Base-by-base conservation (phyloP, 1,140 invertebrate species). In the Maniola jurtina region DNA sequence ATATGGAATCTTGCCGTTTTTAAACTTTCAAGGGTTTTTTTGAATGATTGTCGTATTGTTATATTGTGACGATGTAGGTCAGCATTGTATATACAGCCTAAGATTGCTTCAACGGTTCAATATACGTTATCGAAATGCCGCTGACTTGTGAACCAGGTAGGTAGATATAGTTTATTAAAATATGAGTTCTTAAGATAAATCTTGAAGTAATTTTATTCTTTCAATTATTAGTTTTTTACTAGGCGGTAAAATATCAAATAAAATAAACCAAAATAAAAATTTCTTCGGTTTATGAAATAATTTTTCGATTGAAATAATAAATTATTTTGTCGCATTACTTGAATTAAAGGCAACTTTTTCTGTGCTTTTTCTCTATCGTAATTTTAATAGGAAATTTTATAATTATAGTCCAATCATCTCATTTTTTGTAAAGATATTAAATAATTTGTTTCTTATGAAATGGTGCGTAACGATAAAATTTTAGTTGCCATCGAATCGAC, bases 401-500 rank as follows among this genome's bases (percentile, higher is more conserved):
- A 65, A 65, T 59, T 58, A 48, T 65, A 65, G 63, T 65, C 56
- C 45, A 64, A 47, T 65, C 45, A 45, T 45, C 42, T 65, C 61
- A 54, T 40, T 54, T 42, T 63, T 52, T 45, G 45, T 60, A 54
- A 52, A 34, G 47, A 54, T 54, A 42, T 54, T 54, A 35, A 50
- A 56, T 25, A 60, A n/a, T 52, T 50, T 58, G 16, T 45, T 60
- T 57, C 54, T 67, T 67, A 77, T 79, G 70, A 76, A 75, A 79
- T 63, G 74, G 72, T 80, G 76, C 71, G 66, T 73, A 73, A 61
- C 14, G 14, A 68, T 57, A 61, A 63, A 34, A 66, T 66, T 68
- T 71, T 67, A 64, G 69, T 76, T 66, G 55, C 54, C 66, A 65
- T 73, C 64, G 78, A 71, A 77, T 61, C 50, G 64, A 75, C 79